phyloP scores from a whole-genome alignment of 2,797 vertebrate genomes.

The Poliocrania exsul region DNA sequence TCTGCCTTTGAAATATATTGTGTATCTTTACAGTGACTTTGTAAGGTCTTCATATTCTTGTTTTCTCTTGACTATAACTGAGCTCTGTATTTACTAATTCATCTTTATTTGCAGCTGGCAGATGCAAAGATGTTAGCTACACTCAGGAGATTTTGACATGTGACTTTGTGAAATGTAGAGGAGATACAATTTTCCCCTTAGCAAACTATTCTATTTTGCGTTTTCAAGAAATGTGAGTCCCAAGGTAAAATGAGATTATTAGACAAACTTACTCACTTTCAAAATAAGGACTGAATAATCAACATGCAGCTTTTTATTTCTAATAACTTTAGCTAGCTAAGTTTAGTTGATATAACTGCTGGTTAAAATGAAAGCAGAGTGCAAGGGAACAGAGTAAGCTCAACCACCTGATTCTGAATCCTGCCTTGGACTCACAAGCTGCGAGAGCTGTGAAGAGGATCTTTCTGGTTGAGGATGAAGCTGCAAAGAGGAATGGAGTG shows the following conservation, averaged over 20 bases:
- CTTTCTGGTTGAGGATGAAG: background rate
- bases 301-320: background rate
- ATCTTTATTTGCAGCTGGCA: conserved; percentile 34
- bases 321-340: background rate
- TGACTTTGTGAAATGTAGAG: conserved; percentile 8
- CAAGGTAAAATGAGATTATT: conserved; percentile 17
- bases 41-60: background rate
- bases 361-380: background rate
- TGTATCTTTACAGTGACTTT: background rate
- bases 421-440: background rate
- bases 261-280: background rate
- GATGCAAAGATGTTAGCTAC: conserved; percentile 14
- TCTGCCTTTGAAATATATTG: background rate
- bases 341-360: background rate
- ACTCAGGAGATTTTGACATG: background rate
- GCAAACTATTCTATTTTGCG: background rate
- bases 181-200: background rate
- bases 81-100: background rate
- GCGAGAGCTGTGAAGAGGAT: background rate
- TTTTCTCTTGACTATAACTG: background rate
- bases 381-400: background rate
- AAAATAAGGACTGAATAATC: background rate
- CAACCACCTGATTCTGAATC: background rate
- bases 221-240: background rate
- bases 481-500: background rate